Base-by-base conservation (phyloP, 1,140 invertebrate genomes). In the Danaus melanippus region DNA sequence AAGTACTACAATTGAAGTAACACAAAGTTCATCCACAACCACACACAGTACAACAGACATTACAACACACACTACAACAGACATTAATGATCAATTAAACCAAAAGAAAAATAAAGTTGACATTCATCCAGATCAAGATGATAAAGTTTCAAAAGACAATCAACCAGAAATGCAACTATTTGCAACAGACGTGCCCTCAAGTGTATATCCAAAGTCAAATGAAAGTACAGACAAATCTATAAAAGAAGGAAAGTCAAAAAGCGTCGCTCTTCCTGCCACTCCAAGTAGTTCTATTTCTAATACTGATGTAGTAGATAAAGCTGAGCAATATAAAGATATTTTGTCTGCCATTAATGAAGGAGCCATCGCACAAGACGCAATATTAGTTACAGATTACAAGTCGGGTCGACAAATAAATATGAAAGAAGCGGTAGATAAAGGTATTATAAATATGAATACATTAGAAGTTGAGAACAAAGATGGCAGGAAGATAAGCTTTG, bases 341-440 rank as follows among this genome's bases (percentile, higher is more conserved):
- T 75, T 93, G 32, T 82, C 89, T 53, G 93, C 93, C 8, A 82
- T 95, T 1, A 88, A 90, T 45, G 89, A 92, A 66, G 92, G 91
- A n/a, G 87, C 89, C 52, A 81, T 96, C 46, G 86, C 92, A 53
- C 72, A 90, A 7, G 90, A 90, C 69, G 89, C 90, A 11, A 89
- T 97, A 4, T 89, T 91, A 67, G 88, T 97, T 3, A 89, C 90
- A 54, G 94, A 97, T 86, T 94, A 94, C 12, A 78, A 86, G 43
- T 91, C 92, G 0, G 92, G 92, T 6, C 86, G 90, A 74, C 86
- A 92, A 62, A 88, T 97, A 46, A 89, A 90, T 41, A 85, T 97
- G 12, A 88, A 91, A 12, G 93, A 96, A 80, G 96, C 95, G 2
- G 89, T 97, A 9, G 79, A 90, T 9, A 91, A 90, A 68, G 93